Base-by-base conservation (phyloP, 2,888 invertebrate genomes). In the Epirrhoe tristata region DNA sequence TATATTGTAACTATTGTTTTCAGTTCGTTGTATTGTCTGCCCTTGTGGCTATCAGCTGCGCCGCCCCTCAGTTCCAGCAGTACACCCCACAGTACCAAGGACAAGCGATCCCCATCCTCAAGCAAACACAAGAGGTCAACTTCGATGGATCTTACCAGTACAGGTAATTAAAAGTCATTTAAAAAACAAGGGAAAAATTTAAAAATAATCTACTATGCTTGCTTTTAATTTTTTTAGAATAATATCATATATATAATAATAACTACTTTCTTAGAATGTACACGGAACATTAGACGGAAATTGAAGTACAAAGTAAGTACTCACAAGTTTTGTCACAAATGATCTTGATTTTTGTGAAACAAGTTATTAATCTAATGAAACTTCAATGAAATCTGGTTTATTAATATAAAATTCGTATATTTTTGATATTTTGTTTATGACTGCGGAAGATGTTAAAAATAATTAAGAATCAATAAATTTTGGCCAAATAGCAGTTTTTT, bases 141-240 rank as follows among this genome's bases (percentile, higher is more conserved):
- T 85, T 87, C 54, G 95, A 95, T 73, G 95, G 95, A 55, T 92
- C 93, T 57, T 95, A 95, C 79, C 90, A 95, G 85, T 96, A 92
- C 84, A 96, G 95, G 95, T 95, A 84, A 81, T 34, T 34, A 8
- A 31, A 17, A 2, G n/a, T n/a, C n/a, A n/a, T n/a, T n/a, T n/a
- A n/a, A n/a, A n/a, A n/a, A n/a, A n/a, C n/a, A n/a, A n/a, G n/a
- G n/a, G n/a, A 31, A 6, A 14, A 54, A 14, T 0, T 2, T 24
- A 24, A 24, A 24, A 24, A 24, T 1, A 24, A 24, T 24, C 24
- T 24, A 24, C 24, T 24, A 1, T 3, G 1, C 24, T 24, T 24
- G 24, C 24, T 24, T 24, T 24, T 2, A 24, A 1, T 24, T 24
- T 24, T 24, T 24, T 24, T 24, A 24, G 3, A 24, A 24, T 2